Conservation (phyloP, 2,888 invertebrate genomes). For the Noctua comes region DNA sequence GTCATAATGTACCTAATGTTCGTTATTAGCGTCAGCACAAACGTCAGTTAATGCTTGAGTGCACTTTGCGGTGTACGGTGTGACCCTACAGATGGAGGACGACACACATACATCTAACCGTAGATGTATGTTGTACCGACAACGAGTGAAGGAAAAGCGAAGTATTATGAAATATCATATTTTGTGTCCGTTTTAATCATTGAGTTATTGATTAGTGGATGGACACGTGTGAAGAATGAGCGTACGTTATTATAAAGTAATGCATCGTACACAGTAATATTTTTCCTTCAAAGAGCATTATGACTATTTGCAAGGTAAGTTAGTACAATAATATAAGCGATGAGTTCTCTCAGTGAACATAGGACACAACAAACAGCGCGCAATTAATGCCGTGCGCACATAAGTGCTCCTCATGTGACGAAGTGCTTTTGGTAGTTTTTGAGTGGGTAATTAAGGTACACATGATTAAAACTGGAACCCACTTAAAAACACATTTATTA, state of each 20-base stretch:
- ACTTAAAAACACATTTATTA: background rate
- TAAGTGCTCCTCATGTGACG: constrained; percentile 11
- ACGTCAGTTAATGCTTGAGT: background rate
- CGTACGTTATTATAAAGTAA: background rate
- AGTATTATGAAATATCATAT: background rate
- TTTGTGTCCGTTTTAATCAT: background rate
- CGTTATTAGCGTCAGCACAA: background rate
- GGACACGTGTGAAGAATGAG: no score
- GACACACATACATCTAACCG: background rate
- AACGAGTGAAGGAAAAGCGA: background rate
- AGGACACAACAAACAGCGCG: constrained; percentile 8
- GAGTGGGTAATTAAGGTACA: background rate
- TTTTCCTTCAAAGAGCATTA: background rate
- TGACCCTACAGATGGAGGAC: background rate
- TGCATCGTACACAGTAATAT: background rate
- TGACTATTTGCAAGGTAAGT: background rate
- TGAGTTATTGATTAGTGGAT: background rate
- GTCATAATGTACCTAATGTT: background rate
- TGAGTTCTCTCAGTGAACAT: constrained; percentile 7
- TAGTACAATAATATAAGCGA: constrained; percentile 10
- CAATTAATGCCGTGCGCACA: constrained; percentile 30
- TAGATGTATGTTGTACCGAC: no score
- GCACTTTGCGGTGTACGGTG: background rate
- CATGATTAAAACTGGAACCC: background rate
- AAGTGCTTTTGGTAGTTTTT: background rate